phyloP scores from a whole-genome alignment of 1,140 invertebrate species.

The Drosophila bipectinata region DNA sequence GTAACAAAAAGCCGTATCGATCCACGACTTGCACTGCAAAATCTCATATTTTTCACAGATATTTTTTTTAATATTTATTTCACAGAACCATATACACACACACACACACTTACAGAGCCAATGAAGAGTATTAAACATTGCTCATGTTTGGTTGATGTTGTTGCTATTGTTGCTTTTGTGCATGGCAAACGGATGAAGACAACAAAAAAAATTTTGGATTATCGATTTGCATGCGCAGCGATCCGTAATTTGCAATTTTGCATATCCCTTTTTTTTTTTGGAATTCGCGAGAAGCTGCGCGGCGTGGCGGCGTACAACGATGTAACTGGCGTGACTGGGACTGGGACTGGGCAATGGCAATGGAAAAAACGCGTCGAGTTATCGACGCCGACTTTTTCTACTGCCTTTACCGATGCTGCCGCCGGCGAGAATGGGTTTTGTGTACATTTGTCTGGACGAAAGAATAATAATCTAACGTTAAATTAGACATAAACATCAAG shows the following conservation, averaged over 20 bases:
- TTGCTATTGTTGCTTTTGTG: background rate
- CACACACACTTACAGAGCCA: conserved; percentile 4
- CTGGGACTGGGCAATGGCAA: background rate
- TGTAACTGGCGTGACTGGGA: conserved; percentile 13
- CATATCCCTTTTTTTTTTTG: conserved; percentile 17
- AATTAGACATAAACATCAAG: conserved; percentile 16
- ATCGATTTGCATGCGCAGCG: conserved; percentile 38
- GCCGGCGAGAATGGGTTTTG: conserved; percentile 1
- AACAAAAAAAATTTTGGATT: conserved; percentile 15
- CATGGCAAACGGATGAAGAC: conserved; percentile 6
- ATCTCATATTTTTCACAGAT: conserved; percentile 27
- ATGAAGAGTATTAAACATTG: conserved; percentile 25
- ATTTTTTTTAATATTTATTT: background rate
- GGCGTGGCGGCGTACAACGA: conserved; percentile 29
- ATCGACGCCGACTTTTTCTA: conserved; percentile 11
- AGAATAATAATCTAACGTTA: background rate
- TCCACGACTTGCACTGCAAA: conserved; percentile 4
- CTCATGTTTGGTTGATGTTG: conserved; percentile 21
- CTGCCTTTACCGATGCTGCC: conserved; percentile 7
- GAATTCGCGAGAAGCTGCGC: conserved; percentile 27
- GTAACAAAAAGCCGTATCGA: conserved; percentile 37
- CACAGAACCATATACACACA: conserved; percentile 12
- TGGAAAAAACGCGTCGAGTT: conserved; percentile 9
- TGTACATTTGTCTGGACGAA: conserved; percentile 1
- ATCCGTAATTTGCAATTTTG: conserved; percentile 32